Evolutionary conservation across 2,113 vertebrate species (phyloP).

Genomic region (Leucopsar rothschildi): DNA sequence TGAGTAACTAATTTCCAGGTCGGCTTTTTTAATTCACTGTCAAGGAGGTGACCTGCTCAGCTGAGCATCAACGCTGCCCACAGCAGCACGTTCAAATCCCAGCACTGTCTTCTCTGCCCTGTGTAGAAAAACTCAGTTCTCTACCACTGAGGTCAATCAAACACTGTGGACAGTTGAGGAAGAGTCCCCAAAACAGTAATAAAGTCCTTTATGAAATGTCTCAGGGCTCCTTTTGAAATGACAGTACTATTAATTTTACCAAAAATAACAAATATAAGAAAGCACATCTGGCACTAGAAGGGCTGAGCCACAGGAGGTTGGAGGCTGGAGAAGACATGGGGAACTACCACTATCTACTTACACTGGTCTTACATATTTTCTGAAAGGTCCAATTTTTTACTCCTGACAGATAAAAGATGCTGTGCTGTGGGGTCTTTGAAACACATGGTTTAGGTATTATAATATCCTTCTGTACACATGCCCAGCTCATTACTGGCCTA

Average conservation of each 20-base stretch:
- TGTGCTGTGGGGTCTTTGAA: not conserved
- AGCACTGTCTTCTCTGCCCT: not conserved
- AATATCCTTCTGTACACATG: not conserved
- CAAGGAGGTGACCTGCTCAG: not conserved
- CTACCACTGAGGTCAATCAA: not conserved
- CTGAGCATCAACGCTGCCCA: not conserved
- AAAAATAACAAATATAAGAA: not conserved
- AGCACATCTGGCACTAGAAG: not conserved
- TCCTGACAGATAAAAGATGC: not conserved
- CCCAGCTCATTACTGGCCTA: not conserved
- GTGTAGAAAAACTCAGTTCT: not conserved
- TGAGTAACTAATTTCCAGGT: conserved; percentile 20
- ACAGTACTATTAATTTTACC: not conserved
- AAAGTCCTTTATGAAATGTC: not conserved
- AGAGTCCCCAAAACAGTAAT: not conserved
- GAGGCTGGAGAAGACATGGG: not conserved
- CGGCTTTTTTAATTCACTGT: not conserved
- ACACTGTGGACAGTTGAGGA: not conserved
- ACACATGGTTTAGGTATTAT: not conserved
- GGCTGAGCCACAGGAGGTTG: not conserved
- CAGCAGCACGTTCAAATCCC: not conserved
- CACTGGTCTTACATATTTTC: not conserved
- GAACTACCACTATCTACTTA: not conserved
- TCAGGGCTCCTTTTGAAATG: not conserved
- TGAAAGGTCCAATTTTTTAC: not conserved